Base-by-base conservation (phyloP, 1,140 invertebrate species). In the Protaetia brevitarsis region DNA sequence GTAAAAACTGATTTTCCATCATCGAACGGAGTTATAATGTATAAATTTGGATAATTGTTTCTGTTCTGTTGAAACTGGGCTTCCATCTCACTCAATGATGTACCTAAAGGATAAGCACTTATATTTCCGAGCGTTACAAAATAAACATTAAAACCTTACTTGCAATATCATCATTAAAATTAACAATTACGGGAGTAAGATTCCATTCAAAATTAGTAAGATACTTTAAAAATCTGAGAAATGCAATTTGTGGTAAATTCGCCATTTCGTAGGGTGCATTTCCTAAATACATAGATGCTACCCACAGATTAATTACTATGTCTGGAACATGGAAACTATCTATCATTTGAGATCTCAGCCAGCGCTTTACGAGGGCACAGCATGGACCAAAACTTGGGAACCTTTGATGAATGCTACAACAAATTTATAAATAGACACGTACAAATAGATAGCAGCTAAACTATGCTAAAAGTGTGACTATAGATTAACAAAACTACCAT, bases 341-440 rank as follows among this genome's bases (percentile, higher is more conserved):
- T 8, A 98, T 80, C 8, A 97, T 78, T 60, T 98, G 95, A 1
- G 88, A 78, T 2, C 87, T 84, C 2, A 97, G 69, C 95, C 95
- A 98, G 2, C 94, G 86, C 81, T 96, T 96, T 2, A 89, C 87
- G 7, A 98, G 79, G 51, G 92, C 86, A 37, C 87, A 88, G 1
- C 90, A 82, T 0, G 87, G 80, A 31, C 94, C 90, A 74, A 86
- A 96, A 0, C 88, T 87, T 8, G 87, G 83, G 77, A 90, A 82
- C 65, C 3, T 88, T 83, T 66, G 86, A 86, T 95, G 87, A 13
- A 98, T 77, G 0, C 92, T 92, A 77, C 3, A 80, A 30, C 34
- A 6, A 37, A 37, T 34, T 34, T n/a, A 34, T 34, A 34, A 34
- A 34, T 10, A 34, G 31, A 10, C n/a, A 34, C 31, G n/a, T 34